Base-by-base conservation (phyloP, 2,888 invertebrate genomes). In the Conomelus anceps region DNA sequence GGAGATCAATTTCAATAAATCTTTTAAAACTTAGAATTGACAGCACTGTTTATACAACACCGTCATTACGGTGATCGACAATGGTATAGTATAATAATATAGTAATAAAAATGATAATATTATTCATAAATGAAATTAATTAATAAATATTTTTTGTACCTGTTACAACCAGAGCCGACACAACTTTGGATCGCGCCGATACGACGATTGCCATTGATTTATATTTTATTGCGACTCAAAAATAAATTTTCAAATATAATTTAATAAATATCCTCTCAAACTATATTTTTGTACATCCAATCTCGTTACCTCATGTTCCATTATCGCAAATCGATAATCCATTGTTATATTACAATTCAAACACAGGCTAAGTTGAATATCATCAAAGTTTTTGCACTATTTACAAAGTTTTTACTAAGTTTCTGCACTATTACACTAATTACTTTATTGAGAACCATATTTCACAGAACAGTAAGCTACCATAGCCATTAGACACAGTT, bases 131-230 rank as follows among this genome's bases (percentile, higher is more conserved):
- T 63, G 20, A 1, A n/a, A 34, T 34, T 34, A 13, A 34, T 34
- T 34, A 34, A 34, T 9, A 9, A 34, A 34, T 34, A n/a, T 34
- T 34, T 34, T 4, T 17, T 34, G 13, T 34, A 26, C 87, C 84
- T 23, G 89, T 87, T 91, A 95, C 94, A 92, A 95, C 93, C 91
- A 95, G 94, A 92, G 94, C 94, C 91, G 95, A 94, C 92, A 95
- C 94, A 93, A 94, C 94, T 94, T 95, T 94, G 88, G 94, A 94
- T 91, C 95, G 95, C 93, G 94, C 94, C 91, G 95, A 95, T 92
- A 95, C 94, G 92, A 96, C 95, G 95, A 95, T 95, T 91, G 95
- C 95, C 95, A 95, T 95, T n/a, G n/a, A n/a, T n/a, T n/a, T n/a
- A n/a, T n/a, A n/a, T 63, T 63, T 63, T 0, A n/a, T n/a, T 63